A percentile compares a stretch with the other conserved stretches of the same genome.
These are phyloP conservation scores for Leptoteleia sp. DNA, from an alignment of 1,140 invertebrate species.

Conservation along the genomic window DNA sequence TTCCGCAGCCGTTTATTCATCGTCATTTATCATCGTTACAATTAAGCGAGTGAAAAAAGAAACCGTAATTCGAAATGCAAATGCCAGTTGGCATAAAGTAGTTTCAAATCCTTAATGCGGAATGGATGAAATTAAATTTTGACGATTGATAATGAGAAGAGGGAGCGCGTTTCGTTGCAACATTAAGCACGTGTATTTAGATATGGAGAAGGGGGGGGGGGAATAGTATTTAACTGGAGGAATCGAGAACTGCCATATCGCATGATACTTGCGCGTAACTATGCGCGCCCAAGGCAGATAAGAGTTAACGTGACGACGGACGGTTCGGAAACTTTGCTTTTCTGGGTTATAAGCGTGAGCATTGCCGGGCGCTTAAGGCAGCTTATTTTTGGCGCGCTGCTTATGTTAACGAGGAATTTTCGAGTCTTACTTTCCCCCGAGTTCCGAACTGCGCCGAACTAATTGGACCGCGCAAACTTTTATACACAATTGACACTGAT, in stretches of 20 bases:
- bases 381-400: conserved; percentile 48
- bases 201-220: no score
- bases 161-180: conserved; percentile 5
- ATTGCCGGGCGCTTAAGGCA: conserved; percentile 40
- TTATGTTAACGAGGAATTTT: conserved; percentile 56
- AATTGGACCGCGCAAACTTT: conserved; percentile 34
- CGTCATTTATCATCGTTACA: no score
- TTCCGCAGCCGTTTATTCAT: no score
- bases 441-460: conserved; percentile 31
- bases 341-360: conserved; percentile 58
- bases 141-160: conserved; percentile 26
- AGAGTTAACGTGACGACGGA: conserved; percentile 68
- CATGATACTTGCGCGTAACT: conserved; percentile 43
- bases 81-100: no score
- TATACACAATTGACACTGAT: conserved; percentile 17
- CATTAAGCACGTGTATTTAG: conserved; percentile 34
- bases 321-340: conserved; percentile 70
- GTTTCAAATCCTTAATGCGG: no score
- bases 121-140: conserved; percentile 29
- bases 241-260: conserved; percentile 47
- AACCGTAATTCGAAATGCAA: no score
- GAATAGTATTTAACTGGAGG: conserved; percentile 42
- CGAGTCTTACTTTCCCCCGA: conserved; percentile 26
- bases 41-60: no score
- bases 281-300: conserved; percentile 71